These are phyloP conservation scores for Apaloderma vittatum DNA, from an alignment of 2,113 vertebrate species.

Conservation along the genomic window DNA sequence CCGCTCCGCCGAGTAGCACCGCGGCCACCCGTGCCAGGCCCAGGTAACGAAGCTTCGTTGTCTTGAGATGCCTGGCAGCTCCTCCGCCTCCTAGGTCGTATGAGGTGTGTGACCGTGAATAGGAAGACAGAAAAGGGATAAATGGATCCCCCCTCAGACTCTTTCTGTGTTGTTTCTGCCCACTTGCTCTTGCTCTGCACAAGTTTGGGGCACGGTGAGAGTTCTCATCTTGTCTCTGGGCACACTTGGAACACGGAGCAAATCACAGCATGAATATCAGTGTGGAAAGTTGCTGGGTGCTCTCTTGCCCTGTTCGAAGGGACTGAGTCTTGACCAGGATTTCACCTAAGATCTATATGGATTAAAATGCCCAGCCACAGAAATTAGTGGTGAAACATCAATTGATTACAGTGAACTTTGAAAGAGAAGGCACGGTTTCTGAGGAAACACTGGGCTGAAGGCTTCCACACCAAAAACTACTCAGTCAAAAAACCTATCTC, in stretches of 20 bases:
- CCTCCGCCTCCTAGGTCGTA: accelerated
- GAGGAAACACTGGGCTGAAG: background rate
- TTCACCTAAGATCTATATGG: background rate
- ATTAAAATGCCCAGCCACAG: background rate
- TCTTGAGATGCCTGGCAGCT: accelerated
- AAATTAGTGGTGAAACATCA: background rate
- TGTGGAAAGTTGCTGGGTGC: background rate
- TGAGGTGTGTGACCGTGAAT: accelerated
- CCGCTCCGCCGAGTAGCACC: accelerated
- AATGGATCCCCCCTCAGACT: accelerated
- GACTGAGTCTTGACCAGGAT: background rate
- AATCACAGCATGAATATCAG: background rate
- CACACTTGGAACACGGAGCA: background rate
- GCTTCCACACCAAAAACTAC: accelerated
- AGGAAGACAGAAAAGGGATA: background rate
- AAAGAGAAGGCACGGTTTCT: background rate
- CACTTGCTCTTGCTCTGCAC: background rate
- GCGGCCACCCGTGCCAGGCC: background rate
- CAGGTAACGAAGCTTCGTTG: accelerated
- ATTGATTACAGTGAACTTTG: background rate
- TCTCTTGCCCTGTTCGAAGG: background rate
- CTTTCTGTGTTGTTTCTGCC: accelerated
- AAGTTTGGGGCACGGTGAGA: too few species aligned
- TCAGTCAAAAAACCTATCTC: accelerated
- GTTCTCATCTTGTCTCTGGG: background rate